These are phyloP conservation scores for Sapajus apella DNA, from an alignment of 2,113 vertebrate species.

Conservation along the genomic window DNA sequence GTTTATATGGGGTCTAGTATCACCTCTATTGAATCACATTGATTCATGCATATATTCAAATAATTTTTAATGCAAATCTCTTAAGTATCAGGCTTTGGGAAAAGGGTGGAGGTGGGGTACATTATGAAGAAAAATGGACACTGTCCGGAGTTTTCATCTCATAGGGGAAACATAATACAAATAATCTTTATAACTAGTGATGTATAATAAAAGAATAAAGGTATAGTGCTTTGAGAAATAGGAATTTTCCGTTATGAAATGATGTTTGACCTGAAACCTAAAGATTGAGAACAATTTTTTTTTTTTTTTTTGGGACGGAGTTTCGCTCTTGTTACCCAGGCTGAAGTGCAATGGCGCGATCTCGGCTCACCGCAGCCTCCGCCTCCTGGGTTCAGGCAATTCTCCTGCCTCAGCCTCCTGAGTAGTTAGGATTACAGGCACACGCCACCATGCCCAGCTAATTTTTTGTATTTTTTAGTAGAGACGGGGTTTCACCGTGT, in stretches of 20 bases:
- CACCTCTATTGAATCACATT: background rate
- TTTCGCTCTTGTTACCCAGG: too few species aligned
- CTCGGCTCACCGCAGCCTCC: too few species aligned
- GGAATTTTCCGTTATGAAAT: background rate
- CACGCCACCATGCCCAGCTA: too few species aligned
- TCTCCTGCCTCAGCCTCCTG: too few species aligned
- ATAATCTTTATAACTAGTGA: background rate
- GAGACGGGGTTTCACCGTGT: too few species aligned
- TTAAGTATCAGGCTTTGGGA: background rate
- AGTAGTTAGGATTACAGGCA: too few species aligned
- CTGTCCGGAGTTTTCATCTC: background rate
- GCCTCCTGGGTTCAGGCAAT: too few species aligned
- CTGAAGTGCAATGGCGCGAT: too few species aligned
- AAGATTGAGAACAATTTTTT: slow-evolving; percentile 5
- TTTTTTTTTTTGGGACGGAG: too few species aligned
- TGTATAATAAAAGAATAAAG: background rate
- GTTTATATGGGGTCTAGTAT: background rate
- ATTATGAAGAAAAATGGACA: background rate
- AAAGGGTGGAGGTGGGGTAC: background rate
- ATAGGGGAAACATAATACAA: background rate
- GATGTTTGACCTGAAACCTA: background rate
- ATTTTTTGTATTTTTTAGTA: too few species aligned
- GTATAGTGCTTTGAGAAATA: background rate
- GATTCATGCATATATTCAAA: background rate
- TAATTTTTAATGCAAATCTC: background rate